Evolutionary conservation across 2,113 vertebrate genomes (phyloP).

Genomic region (Apaloderma vittatum): DNA sequence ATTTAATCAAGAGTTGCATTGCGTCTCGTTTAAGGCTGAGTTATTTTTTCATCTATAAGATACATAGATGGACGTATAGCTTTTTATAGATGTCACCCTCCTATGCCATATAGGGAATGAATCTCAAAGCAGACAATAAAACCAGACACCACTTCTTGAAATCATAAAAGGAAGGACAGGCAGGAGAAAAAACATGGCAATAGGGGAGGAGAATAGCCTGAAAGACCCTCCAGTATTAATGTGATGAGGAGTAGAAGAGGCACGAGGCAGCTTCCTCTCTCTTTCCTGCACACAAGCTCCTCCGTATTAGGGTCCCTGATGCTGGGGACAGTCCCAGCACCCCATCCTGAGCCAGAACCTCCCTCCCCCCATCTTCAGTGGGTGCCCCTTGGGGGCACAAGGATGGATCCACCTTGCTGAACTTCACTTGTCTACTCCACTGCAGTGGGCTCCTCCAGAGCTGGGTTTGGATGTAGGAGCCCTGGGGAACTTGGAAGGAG

Average conservation of each 20-base stretch:
- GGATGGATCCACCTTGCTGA: not conserved
- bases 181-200: not conserved
- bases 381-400: rapidly evolving
- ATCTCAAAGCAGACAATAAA: slow-evolving; percentile 16
- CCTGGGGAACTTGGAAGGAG: not conserved
- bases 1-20: slow-evolving; percentile 22
- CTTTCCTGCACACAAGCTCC: not conserved
- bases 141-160: not conserved
- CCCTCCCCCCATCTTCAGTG: no score
- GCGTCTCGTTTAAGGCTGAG: not conserved
- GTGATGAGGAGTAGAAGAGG: not conserved
- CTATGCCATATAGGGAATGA: not conserved
- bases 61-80: not conserved
- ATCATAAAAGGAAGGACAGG: not conserved
- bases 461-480: not conserved
- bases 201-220: not conserved
- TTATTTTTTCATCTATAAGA: not conserved
- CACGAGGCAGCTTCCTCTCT: not conserved
- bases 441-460: not conserved
- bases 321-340: not conserved
- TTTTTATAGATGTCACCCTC: not conserved
- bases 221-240: not conserved
- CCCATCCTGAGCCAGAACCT: not conserved
- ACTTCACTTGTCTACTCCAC: not conserved
- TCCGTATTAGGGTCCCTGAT: not conserved